Evolutionary conservation across 2,888 invertebrate species (phyloP), one percentile per base, ranked within the genome.

Genomic region (Cantharis rustica): DNA sequence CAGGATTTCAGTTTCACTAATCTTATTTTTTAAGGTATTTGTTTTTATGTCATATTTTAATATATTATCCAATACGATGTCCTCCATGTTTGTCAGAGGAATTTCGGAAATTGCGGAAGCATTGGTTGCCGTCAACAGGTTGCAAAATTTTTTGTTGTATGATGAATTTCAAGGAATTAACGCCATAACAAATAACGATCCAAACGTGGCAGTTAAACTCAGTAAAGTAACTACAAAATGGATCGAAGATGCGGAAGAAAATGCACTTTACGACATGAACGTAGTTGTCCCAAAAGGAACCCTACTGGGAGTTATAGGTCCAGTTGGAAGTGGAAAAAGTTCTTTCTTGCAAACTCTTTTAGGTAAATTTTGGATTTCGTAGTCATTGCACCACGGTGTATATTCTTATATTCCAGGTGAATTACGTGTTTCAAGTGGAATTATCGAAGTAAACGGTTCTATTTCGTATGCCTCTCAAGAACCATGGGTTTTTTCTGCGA

Each of bases 401-500:
- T 15, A 27, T n/a, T 68, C 16, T 10, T n/a, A 31, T 74, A 16
- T 92, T 66, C 86, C 92, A 75, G 90, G 91, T 4, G 94, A 94
- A 86, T 84, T 93, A 3, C 90, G 90, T 5, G 84, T 91, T 9
- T 87, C 88, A 5, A 84, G 86, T 69, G 96, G 96, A 62, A 89
- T 88, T 13, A 87, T 95, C 16, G 89, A 90, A 71, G 89, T 94
- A n/a, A 90, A 90, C 71, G 96, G 93, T 3, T 89, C 85, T 61
- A 76, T 93, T 13, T 93, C 94, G 27, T 97, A 96, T 86, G 94
- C 95, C 0, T 91, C 94, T 80, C 96, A 96, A 87, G 95, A 96
- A 85, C 92, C 97, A 9, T 97, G 97, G 97, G 91, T 94, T 0
- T 94, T 94, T 85, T 92, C 92, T 0, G 91, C 92, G n/a, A 93